Evolutionary conservation across 2,888 invertebrate species (phyloP).

Genomic region (Oxycera nigricornis): DNA sequence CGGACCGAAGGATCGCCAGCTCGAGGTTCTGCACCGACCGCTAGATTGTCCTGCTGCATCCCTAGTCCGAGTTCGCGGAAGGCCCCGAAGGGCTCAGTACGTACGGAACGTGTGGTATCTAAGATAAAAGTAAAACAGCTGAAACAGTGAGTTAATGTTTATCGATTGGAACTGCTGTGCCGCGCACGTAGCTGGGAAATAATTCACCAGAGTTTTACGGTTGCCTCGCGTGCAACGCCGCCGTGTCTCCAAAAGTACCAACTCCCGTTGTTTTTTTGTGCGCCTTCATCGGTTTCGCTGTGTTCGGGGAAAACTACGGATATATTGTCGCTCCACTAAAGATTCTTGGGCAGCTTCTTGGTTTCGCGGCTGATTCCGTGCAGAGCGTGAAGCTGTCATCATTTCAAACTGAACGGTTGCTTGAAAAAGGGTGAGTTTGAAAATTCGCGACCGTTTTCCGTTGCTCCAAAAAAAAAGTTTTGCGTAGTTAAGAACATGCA

Average conservation of each 20-base stretch:
- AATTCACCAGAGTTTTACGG: slow-evolving; percentile 3
- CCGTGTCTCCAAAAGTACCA: neutral
- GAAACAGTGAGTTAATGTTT: neutral
- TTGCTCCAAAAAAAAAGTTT: neutral
- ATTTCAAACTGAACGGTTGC: neutral
- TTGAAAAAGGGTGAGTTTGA: slow-evolving; percentile 5
- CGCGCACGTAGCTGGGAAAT: neutral
- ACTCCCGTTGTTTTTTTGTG: neutral
- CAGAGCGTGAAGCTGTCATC: slow-evolving; percentile 1
- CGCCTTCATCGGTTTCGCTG: neutral
- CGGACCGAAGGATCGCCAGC: slow-evolving; percentile 8
- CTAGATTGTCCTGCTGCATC: neutral
- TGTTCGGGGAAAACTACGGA: neutral
- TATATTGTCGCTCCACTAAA: too few relatives aligned
- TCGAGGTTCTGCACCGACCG: neutral
- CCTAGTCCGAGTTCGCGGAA: neutral
- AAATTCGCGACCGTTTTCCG: neutral
- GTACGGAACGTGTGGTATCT: neutral
- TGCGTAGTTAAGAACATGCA: too few relatives aligned
- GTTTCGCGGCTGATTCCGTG: slow-evolving; percentile 1
- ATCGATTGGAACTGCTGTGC: neutral
- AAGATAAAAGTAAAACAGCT: too few relatives aligned
- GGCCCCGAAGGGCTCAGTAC: neutral
- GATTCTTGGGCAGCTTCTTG: neutral
- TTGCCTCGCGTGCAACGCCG: slow-evolving; percentile 15